phyloP scores from a whole-genome alignment of 2,797 vertebrate genomes.

The Microchirus variegatus region DNA sequence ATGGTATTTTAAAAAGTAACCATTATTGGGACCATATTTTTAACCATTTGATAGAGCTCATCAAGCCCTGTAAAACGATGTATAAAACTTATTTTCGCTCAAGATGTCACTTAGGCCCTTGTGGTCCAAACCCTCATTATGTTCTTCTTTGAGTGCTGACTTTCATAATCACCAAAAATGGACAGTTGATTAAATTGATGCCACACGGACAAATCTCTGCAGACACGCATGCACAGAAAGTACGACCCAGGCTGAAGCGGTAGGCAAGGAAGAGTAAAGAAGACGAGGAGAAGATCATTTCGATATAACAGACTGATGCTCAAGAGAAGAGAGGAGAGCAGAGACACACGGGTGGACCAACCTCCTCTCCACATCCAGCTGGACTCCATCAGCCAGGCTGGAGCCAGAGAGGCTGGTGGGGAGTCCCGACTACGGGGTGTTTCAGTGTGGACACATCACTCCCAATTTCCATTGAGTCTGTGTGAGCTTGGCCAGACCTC shows the following conservation, averaged over 20 bases:
- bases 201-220: too few species aligned
- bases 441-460: conserved; percentile 71
- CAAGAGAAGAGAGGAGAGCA: conserved; percentile 23
- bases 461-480: conserved; percentile 69
- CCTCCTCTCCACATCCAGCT: conserved; percentile 71
- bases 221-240: too few species aligned
- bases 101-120: too few species aligned
- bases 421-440: conserved; percentile 52
- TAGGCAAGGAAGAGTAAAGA: conserved; percentile 14
- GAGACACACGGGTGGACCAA: conserved; percentile 17
- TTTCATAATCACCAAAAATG: too few species aligned
- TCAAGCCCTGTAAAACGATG: too few species aligned
- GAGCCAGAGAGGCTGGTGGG: conserved; percentile 65
- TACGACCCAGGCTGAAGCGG: conserved; percentile 4
- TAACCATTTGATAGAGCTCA: too few species aligned
- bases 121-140: too few species aligned
- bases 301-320: conserved; percentile 60
- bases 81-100: too few species aligned
- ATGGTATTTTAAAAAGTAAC: too few species aligned
- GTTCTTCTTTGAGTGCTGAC: too few species aligned
- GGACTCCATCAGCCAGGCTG: conserved; percentile 78
- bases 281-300: conserved; percentile 36
- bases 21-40: too few species aligned
- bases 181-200: too few species aligned
- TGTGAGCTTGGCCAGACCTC: conserved; percentile 73